These are phyloP conservation scores for Dynastes maya DNA, from an alignment of 2,888 invertebrate genomes.

Conservation along the genomic window DNA sequence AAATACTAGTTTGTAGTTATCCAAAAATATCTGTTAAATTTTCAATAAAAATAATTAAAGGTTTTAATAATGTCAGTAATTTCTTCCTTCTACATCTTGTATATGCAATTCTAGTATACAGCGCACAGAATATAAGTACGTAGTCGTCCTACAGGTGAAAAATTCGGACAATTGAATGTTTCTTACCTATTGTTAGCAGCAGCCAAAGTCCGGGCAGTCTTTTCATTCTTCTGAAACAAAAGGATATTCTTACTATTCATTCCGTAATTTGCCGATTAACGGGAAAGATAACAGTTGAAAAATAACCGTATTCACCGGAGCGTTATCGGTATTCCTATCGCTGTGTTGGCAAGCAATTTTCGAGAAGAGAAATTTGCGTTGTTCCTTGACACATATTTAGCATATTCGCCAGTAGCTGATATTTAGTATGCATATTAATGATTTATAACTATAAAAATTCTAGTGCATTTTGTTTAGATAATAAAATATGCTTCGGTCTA, in stretches of 20 bases:
- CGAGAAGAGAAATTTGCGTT: constrained; percentile 40
- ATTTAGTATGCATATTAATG: background rate
- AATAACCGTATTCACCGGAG: constrained; percentile 15
- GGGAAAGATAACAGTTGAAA: constrained; percentile 22
- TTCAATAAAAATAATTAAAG: too few species aligned
- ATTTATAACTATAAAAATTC: background rate
- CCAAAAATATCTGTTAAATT: too few species aligned
- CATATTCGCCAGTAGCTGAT: background rate
- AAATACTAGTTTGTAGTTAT: too few species aligned
- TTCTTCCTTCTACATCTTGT: background rate
- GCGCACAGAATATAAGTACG: background rate
- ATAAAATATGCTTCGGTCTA: too few species aligned
- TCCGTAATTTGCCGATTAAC: constrained; percentile 29
- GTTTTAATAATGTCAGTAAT: background rate
- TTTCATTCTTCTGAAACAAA: constrained; percentile 71
- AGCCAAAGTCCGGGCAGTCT: constrained; percentile 73
- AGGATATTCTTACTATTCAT: constrained; percentile 53
- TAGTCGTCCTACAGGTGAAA: background rate
- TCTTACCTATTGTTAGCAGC: constrained; percentile 72
- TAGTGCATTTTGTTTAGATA: too few species aligned
- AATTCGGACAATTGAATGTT: constrained; percentile 26
- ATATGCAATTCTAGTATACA: background rate
- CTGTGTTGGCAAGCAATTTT: constrained; percentile 24
- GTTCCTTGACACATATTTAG: constrained; percentile 25
- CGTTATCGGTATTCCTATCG: constrained; percentile 35